Base-by-base conservation (phyloP, 2,888 invertebrate species). In the Ceriagrion tenellum region DNA sequence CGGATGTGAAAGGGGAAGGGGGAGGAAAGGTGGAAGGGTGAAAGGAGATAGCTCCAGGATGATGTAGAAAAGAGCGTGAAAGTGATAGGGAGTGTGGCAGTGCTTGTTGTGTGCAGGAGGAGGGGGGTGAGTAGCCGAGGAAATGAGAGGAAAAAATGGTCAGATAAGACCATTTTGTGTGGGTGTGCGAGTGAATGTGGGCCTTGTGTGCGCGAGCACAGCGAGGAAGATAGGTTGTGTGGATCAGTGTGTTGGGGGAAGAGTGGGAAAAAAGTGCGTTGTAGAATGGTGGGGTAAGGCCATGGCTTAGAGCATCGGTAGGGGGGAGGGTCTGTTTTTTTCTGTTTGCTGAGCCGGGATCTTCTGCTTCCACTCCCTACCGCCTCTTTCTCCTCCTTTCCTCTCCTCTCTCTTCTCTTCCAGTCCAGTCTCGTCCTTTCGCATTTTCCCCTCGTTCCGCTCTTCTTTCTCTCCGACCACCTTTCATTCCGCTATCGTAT, bases 41-140 rank as follows among this genome's bases (percentile, higher is more conserved):
- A 59, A 30, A 91, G 56, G 35, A 59, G 90, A 56, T 91, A 35
- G 90, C 59, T n/a, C 12, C 30, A 59, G 59, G 30, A 91, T 59
- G 90, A 91, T 91, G 90, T 91, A 81, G 81, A 81, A 81, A 47
- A 81, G 35, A 35, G 81, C 26, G 81, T 81, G 81, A 81, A 81
- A 81, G 81, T 81, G 81, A 81, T 81, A 81, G 81, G 81, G 81
- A 16, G 81, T 30, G 35, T 35, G 81, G 81, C 16, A 81, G 35
- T 12, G 13, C 35, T 35, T 8, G 81, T 18, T 35, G 35, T 2
- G 2, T 2, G 47, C 8, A 8, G 47, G 8, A 81, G 13, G 30
- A 12, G 30, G 81, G 8, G 47, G 47, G 47, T 47, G 47, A 47
- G 47, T 47, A 4, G 47, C 4, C 47, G 47, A 81, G 35, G 81